A percentile compares a stretch with the other conserved stretches of the same genome.
These are phyloP conservation scores for Echinarachnius parma DNA, from an alignment of 53 echinoderm and acorn worm genomes.

Conservation along the genomic window DNA sequence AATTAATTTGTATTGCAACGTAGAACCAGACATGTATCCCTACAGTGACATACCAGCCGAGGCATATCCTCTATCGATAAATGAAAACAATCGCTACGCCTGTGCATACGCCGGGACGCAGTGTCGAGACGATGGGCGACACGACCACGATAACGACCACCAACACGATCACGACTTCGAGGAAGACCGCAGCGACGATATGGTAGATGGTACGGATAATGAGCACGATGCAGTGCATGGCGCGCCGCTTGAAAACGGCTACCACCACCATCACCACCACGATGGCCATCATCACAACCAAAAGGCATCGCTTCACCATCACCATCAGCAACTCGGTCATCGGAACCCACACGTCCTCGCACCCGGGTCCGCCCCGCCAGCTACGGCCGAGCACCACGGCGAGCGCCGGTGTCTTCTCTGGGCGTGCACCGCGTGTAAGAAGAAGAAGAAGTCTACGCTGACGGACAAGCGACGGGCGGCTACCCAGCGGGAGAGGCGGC, in stretches of 20 bases:
- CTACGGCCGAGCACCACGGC: conserved; percentile 34
- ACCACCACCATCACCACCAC: too few species aligned
- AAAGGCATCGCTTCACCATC: too few species aligned
- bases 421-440: conserved; percentile 86
- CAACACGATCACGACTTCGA: too few species aligned
- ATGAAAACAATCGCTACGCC: conserved; percentile 10
- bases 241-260: conserved; percentile 25
- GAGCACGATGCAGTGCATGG: neutral
- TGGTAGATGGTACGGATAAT: conserved; percentile 10
- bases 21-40: too few species aligned
- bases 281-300: too few species aligned
- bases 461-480: conserved; percentile 87
- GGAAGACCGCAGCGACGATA: conserved; percentile 2
- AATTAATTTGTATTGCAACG: too few species aligned
- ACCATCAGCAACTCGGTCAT: conserved; percentile 7
- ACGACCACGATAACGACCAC: conserved; percentile 10
- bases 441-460: conserved; percentile 65
- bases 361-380: conserved; percentile 2
- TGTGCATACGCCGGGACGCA: conserved; percentile 23
- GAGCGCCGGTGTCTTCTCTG: conserved; percentile 81
- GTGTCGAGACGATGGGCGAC: conserved; percentile 2
- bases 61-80: conserved; percentile 10
- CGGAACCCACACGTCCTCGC: conserved; percentile 20
- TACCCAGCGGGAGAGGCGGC: conserved; percentile 79
- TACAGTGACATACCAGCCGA: conserved; percentile 25